Conservation (phyloP, 2,888 invertebrate species). For the Iphiclides podalirius region DNA sequence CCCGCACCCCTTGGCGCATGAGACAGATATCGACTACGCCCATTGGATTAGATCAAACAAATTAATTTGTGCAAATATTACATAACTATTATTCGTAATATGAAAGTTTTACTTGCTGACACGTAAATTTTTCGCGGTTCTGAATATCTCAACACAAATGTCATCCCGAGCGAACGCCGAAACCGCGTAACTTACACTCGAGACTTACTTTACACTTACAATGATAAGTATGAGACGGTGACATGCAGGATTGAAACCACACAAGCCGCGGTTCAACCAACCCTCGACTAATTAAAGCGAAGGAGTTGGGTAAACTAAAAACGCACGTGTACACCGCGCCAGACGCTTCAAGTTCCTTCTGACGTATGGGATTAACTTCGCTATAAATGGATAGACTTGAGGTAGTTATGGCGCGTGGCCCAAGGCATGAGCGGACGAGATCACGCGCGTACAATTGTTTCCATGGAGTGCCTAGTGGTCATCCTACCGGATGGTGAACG, state of each 20-base stretch:
- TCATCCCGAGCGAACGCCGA: no score
- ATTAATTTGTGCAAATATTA: no score
- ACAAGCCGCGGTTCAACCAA: slow-evolving; percentile 25
- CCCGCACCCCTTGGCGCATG: no score
- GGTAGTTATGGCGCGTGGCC: slow-evolving; percentile 26
- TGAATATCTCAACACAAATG: no score
- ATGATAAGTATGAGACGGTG: slow-evolving; percentile 16
- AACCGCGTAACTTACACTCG: slow-evolving; percentile 3
- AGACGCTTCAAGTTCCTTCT: slow-evolving; percentile 38
- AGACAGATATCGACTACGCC: no score
- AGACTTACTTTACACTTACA: slow-evolving; percentile 12
- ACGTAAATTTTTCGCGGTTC: no score
- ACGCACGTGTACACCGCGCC: slow-evolving; percentile 41
- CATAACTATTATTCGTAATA: no score
- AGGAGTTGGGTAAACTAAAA: slow-evolving; percentile 39
- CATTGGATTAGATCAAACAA: no score
- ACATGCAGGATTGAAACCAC: slow-evolving; percentile 25
- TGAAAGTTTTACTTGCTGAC: no score
- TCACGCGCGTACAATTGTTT: not conserved
- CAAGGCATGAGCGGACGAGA: slow-evolving; percentile 24
- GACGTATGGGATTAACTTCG: slow-evolving; percentile 45
- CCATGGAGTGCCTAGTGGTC: no score
- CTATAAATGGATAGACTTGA: slow-evolving; percentile 47
- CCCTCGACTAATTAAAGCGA: slow-evolving; percentile 33
- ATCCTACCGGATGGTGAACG: no score